Evolutionary conservation across 2,113 vertebrate species (phyloP).

Genomic region (Xiphias gladius): DNA sequence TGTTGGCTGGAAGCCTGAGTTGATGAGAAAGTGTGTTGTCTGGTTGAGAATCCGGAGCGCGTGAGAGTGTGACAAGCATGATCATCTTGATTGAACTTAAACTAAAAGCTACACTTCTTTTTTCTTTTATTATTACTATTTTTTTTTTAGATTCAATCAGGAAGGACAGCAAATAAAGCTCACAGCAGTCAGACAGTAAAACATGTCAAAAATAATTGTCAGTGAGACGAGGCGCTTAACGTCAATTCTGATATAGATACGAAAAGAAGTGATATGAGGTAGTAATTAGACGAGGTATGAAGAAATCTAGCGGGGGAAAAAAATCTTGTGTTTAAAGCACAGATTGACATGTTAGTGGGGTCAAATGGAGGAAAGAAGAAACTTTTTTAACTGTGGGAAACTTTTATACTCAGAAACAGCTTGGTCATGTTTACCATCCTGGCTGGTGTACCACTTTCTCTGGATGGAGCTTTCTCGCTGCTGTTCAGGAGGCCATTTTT

Average conservation of each 20-base stretch:
- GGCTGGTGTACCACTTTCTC: not conserved
- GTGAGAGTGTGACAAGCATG: not conserved
- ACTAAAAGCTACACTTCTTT: not conserved
- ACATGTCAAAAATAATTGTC: constrained; percentile 36
- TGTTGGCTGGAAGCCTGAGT: not conserved
- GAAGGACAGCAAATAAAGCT: constrained; percentile 1
- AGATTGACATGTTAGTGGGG: not conserved
- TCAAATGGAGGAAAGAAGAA: not conserved
- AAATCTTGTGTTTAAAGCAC: not conserved
- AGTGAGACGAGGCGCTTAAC: not conserved
- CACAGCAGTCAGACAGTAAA: not conserved
- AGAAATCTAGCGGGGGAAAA: not conserved
- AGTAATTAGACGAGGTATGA: constrained; percentile 17
- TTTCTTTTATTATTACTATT: not conserved
- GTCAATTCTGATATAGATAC: not conserved
- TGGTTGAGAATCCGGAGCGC: not conserved
- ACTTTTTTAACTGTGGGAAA: constrained; percentile 5
- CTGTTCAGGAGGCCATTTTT: not conserved
- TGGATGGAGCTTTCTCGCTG: not conserved
- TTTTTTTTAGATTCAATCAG: not conserved
- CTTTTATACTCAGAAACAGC: constrained; percentile 4
- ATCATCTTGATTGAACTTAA: not conserved
- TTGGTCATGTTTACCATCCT: constrained; percentile 22
- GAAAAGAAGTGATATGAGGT: not conserved
- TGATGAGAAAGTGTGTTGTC: not conserved